phyloP scores from a whole-genome alignment of 2,888 invertebrate species.

The Ornithoptera alexandrae region DNA sequence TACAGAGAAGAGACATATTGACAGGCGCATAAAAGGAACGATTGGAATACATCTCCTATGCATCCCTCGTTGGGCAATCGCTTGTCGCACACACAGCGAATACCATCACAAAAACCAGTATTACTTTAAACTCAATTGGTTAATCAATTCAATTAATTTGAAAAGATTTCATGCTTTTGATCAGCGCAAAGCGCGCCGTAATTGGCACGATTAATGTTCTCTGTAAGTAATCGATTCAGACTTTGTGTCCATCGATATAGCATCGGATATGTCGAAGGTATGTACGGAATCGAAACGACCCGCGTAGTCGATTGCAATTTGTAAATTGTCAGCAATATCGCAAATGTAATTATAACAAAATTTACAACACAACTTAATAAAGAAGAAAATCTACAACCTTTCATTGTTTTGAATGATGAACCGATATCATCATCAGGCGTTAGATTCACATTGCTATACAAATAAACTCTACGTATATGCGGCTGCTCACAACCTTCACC shows the following conservation, averaged over 20 bases:
- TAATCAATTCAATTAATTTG: conserved; percentile 76
- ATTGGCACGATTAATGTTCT: conserved; percentile 69
- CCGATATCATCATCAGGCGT: no score
- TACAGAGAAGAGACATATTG: neutral
- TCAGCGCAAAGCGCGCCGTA: conserved; percentile 52
- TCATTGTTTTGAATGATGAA: no score
- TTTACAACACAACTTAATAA: no score
- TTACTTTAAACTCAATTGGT: conserved; percentile 69
- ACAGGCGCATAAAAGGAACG: conserved; percentile 17
- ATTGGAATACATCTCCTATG: conserved; percentile 9
- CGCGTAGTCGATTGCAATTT: conserved; percentile 49
- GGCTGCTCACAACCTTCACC: no score
- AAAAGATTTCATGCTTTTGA: conserved; percentile 58
- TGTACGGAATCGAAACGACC: conserved; percentile 53
- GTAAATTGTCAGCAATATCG: conserved; percentile 27
- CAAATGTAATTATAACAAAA: no score
- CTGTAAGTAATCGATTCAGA: conserved; percentile 61
- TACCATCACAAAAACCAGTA: conserved; percentile 57
- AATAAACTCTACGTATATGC: no score
- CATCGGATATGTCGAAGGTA: conserved; percentile 59
- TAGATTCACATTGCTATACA: no score
- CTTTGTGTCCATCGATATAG: conserved; percentile 47
- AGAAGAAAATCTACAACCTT: no score
- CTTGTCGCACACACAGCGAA: conserved; percentile 34
- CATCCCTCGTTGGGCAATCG: conserved; percentile 39